Evolutionary conservation across 2,888 invertebrate genomes (phyloP).

Genomic region (Melanargia galathea): DNA sequence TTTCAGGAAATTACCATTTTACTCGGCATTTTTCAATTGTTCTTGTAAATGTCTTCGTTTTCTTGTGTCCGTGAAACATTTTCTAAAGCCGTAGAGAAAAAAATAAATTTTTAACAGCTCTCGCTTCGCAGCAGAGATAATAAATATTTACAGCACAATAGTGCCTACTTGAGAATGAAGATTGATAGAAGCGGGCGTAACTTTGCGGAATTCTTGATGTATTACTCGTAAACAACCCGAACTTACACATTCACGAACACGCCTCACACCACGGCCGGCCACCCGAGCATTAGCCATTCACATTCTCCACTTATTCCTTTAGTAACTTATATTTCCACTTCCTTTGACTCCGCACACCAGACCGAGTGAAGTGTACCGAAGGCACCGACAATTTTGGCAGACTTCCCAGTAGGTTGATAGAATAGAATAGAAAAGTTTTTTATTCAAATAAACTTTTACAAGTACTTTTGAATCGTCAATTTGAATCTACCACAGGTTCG

Average conservation of each 20-base stretch:
- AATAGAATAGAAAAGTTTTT: too few species aligned
- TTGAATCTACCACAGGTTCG: too few species aligned
- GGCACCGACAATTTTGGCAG: too few species aligned
- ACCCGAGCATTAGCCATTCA: too few species aligned
- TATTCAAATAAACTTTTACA: too few species aligned
- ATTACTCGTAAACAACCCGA: not conserved
- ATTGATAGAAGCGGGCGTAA: not conserved
- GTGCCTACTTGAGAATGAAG: not conserved
- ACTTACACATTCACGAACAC: not conserved
- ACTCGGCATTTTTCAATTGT: conserved; percentile 24
- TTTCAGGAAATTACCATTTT: conserved; percentile 27
- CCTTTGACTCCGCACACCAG: too few species aligned
- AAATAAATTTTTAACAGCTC: not conserved
- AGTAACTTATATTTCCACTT: too few species aligned
- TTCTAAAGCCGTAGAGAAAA: not conserved
- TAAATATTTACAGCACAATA: conserved; percentile 1
- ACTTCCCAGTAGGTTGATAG: too few species aligned
- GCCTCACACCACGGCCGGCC: too few species aligned
- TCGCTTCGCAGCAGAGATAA: not conserved
- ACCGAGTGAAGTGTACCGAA: too few species aligned
- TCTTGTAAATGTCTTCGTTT: conserved; percentile 22
- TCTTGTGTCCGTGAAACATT: conserved; percentile 6
- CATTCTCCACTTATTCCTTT: too few species aligned
- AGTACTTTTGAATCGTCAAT: too few species aligned
- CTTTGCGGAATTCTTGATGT: conserved; percentile 1